Base-by-base conservation (phyloP, 2,888 invertebrate genomes). In the Melitaea athalia region DNA sequence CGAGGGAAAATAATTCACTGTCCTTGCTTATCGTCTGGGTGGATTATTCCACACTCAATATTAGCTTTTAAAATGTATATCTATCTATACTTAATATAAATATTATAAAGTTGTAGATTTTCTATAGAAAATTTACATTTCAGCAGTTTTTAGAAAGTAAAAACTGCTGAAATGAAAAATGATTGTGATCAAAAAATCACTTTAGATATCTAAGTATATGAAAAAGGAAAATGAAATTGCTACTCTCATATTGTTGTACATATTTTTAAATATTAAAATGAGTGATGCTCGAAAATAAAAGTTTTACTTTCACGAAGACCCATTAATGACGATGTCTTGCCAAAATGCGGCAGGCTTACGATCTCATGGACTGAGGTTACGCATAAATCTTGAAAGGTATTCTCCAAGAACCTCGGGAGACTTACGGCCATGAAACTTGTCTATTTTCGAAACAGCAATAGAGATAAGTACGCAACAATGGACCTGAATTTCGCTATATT, bases 371-470 rank as follows among this genome's bases (percentile, higher is more conserved):
- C 85, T 85, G 75, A 85, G 88, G 86, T 82, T 84, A 79, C 78
- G 78, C 78, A 88, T 91, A 90, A 91, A 91, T 91, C 89, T 85
- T 73, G 64, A 64, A 78, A 77, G 77, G 79, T 76, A 84, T 84
- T 81, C 83, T 81, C 79, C 77, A 70, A 75, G 76, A 78, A 77
- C 77, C 73, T 78, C 79, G 79, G 80, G 69, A 68, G 73, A 73
- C 73, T 71, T 68, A 78, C 78, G 79, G 80, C 77, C 78, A 76
- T 78, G 79, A 79, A 80, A 78, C 85, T 83, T 82, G 85, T 76
- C 75, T 82, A 83, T 85, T 84, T 83, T 82, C 83, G 78, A 84
- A 85, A 82, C 85, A 85, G 81, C 76, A 76, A 74, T 79, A 76
- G 79, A 79, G 78, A 83, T 82, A 85, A 82, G 81, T 79, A 86